Conservation (phyloP, 2,888 invertebrate species). For the Drosophila niveifrons region DNA sequence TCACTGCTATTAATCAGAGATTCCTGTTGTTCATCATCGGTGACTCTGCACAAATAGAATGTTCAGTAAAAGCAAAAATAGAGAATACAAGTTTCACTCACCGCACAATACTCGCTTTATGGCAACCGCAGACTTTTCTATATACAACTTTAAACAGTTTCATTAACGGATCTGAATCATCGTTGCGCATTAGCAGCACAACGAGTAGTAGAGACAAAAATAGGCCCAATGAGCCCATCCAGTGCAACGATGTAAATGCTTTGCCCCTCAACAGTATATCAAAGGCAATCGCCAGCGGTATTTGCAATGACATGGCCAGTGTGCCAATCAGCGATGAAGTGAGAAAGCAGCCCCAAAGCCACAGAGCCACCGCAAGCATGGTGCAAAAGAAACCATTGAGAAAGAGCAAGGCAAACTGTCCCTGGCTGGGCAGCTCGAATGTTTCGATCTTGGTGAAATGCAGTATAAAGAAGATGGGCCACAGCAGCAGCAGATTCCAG, state of each 20-base stretch:
- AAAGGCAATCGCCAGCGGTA: conserved; percentile 95
- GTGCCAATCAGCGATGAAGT: conserved; percentile 96
- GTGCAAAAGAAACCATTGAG: conserved; percentile 96
- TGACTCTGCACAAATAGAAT: conserved; percentile 82
- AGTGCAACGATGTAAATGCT: conserved; percentile 89
- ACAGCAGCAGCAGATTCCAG: conserved; percentile 93
- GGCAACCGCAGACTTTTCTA: conserved; percentile 83
- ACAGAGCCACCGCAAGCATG: conserved; percentile 95
- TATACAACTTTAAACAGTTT: conserved; percentile 84
- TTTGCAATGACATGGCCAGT: conserved; percentile 92
- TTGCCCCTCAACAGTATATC: conserved; percentile 91
- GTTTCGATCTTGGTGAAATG: conserved; percentile 93
- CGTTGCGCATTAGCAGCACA: conserved; percentile 92
- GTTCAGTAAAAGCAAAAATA: background rate
- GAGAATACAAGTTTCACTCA: conserved; percentile 45
- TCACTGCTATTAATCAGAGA: conserved; percentile 86
- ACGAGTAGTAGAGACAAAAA: conserved; percentile 86
- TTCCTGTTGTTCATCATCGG: conserved; percentile 88
- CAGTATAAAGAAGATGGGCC: conserved; percentile 95
- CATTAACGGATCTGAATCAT: conserved; percentile 93
- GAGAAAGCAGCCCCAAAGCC: conserved; percentile 97
- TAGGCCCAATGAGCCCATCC: conserved; percentile 92
- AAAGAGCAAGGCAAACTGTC: conserved; percentile 92
- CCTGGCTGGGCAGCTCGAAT: conserved; percentile 93
- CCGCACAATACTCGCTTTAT: conserved; percentile 83